These are phyloP conservation scores for Cnemophilus loriae DNA, from an alignment of 2,113 vertebrate genomes.

Conservation along the genomic window DNA sequence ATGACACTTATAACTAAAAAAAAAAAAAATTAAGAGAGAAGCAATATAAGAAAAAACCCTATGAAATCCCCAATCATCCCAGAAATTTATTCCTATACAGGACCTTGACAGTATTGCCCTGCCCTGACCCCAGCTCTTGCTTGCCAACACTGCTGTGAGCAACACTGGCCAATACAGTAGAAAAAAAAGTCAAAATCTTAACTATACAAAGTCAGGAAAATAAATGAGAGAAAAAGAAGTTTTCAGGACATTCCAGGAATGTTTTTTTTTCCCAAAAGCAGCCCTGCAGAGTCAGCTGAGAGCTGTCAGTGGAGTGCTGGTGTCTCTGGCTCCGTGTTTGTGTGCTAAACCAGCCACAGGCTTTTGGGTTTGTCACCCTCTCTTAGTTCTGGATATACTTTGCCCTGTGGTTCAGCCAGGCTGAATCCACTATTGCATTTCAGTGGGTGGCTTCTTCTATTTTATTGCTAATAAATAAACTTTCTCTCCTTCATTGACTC, in stretches of 20 bases:
- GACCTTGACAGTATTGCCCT: neutral
- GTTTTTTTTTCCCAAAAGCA: neutral
- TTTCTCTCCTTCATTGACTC: neutral
- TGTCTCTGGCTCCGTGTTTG: neutral
- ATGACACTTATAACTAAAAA: neutral
- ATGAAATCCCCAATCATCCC: neutral
- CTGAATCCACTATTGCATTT: neutral
- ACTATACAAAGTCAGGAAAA: neutral
- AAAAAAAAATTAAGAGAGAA: neutral
- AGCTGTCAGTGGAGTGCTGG: neutral
- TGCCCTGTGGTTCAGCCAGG: neutral
- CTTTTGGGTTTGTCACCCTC: neutral
- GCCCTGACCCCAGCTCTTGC: neutral
- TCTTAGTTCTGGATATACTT: neutral
- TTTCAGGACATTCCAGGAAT: neutral
- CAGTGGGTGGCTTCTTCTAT: neutral
- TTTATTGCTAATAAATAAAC: neutral
- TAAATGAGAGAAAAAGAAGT: neutral
- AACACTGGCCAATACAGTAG: neutral
- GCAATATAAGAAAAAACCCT: accelerated
- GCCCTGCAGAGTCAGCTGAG: neutral
- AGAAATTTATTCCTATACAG: neutral
- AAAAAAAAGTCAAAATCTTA: neutral
- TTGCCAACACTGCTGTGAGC: neutral
- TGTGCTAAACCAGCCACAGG: neutral